These are phyloP conservation scores for Micropoecilia bifurca DNA, from an alignment of 2,797 vertebrate genomes.

Conservation along the genomic window DNA sequence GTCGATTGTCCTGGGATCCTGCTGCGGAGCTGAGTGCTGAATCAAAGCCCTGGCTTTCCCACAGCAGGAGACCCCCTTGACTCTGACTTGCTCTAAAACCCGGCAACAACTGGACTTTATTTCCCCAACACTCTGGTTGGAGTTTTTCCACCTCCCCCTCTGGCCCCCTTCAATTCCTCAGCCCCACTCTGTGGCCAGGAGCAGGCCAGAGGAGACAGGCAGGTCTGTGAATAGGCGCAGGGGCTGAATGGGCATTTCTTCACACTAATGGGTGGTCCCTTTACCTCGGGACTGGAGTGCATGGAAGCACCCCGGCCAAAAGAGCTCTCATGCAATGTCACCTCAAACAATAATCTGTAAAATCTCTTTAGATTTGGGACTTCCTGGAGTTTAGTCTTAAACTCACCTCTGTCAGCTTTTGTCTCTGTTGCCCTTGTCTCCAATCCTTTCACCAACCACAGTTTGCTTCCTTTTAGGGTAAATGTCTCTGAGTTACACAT, in stretches of 20 bases:
- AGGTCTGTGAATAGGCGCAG: conserved; percentile 72
- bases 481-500: conserved; percentile 58
- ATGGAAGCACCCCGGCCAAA: conserved; percentile 70
- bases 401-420: conserved; percentile 55
- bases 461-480: conserved; percentile 43
- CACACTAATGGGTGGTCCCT: conserved; percentile 80
- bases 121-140: conserved; percentile 49
- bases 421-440: conserved; percentile 45
- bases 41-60: conserved; percentile 65
- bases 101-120: conserved; percentile 54
- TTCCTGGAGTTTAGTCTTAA: conserved; percentile 68
- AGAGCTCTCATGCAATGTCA: conserved; percentile 80
- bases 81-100: conserved; percentile 53
- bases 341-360: conserved; percentile 75
- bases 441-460: conserved; percentile 8
- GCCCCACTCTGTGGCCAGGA: conserved; percentile 53
- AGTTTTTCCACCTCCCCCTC: conserved; percentile 39
- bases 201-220: conserved; percentile 64
- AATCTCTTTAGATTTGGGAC: conserved; percentile 67
- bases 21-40: conserved; percentile 55
- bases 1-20: conserved; percentile 64
- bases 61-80: conserved; percentile 63
- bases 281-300: conserved; percentile 65
- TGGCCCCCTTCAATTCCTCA: conserved; percentile 1
- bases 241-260: conserved; percentile 78